A percentile compares a stretch with the other conserved stretches of the same genome.
These are phyloP conservation scores for Darevskia nairensis DNA, from an alignment of 2,797 vertebrate species.

Conservation along the genomic window DNA sequence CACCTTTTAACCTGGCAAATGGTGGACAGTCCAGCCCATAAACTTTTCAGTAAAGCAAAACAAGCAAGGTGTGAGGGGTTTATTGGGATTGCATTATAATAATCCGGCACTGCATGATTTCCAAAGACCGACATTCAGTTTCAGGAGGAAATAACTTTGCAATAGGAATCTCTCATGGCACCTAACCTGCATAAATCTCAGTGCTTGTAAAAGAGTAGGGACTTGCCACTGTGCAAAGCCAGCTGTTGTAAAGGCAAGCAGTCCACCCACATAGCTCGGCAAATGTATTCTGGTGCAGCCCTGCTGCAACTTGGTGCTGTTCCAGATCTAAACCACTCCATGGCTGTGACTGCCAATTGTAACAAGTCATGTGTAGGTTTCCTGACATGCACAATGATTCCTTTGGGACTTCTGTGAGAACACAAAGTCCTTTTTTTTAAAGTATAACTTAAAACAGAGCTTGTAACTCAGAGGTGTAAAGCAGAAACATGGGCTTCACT, in stretches of 20 bases:
- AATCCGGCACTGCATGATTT: too few relatives aligned
- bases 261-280: conserved; percentile 7
- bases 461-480: conserved; percentile 19
- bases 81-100: neutral
- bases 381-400: neutral
- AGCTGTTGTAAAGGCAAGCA: too few relatives aligned
- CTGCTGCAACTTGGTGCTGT: neutral
- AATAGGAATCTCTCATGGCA: neutral
- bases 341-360: neutral
- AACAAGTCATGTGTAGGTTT: neutral
- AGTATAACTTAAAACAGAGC: neutral
- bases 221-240: conserved; percentile 19
- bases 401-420: conserved; percentile 24
- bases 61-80: neutral
- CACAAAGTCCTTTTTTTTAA: neutral
- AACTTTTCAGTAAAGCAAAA: neutral
- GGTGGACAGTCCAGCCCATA: neutral
- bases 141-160: neutral
- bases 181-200: neutral
- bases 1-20: neutral
- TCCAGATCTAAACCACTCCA: conserved; percentile 17
- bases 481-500: neutral
- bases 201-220: neutral
- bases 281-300: neutral
- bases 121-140: neutral